Base-by-base conservation (phyloP, 2,797 vertebrate genomes). In the Perodicticus potto region DNA sequence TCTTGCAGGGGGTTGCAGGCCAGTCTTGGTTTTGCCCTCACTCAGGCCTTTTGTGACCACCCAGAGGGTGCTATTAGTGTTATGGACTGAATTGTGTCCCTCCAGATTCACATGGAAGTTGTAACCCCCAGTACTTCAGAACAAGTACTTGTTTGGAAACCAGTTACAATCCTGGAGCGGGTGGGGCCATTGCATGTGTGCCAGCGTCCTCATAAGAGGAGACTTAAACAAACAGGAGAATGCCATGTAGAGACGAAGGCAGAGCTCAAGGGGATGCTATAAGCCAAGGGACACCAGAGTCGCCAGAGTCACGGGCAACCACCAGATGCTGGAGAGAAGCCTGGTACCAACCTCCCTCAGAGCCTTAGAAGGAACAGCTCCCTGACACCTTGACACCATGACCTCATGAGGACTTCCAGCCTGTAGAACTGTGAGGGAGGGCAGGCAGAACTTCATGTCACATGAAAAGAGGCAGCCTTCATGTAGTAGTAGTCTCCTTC, bases 401-500 rank as follows among this genome's bases (percentile, higher is more conserved):
- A 72, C 3, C 2, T 49, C 9, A 49, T 49, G 49, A 49, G 5
- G 63, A 25, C 55, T 81, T 74, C 63, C 3, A 4, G 40, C 32
- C 13, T 32, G 43, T 23, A 32, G 49, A 88, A 32, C 32, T 34
- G 4, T 7, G 29, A 10, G 16, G 16, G 34, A 32, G 63, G 67
- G 67, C 32, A 73, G 73, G 82, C 37, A 61, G 34, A 93, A 96
- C 63, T 95, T 97, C 95, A 91, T 94, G 85, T 57, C 53, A 34
- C 76, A 34, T 43, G 77, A 88, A 92, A 72, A 78, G 63, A 91
- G 37, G 4, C 29, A 9, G 74, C 89, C 61, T 67, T 40, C 85
- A 82, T 49, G 49, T 43, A 43, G 43, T 43, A 43, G 43, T 43
- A 43, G 43, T 43, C n/a, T n/a, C n/a, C n/a, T n/a, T n/a, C n/a